These are phyloP conservation scores for Desmodus rotundus DNA, from an alignment of 2,113 vertebrate genomes.

Conservation along the genomic window DNA sequence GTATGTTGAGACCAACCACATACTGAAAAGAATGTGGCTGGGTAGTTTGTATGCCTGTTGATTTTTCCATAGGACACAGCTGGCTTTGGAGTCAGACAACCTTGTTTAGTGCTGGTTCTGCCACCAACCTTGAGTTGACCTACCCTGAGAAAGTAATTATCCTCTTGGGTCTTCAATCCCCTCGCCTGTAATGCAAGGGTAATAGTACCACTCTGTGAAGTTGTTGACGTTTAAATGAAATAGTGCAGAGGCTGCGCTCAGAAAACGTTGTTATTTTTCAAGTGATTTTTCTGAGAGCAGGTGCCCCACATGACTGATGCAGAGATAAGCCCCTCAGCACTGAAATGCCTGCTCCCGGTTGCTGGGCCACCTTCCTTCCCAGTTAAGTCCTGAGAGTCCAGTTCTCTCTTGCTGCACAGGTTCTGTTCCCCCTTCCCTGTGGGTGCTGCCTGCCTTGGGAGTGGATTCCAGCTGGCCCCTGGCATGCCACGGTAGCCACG, in stretches of 20 bases:
- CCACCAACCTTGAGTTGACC: background rate
- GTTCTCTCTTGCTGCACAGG: too few relatives aligned
- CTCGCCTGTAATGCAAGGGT: fast-evolving
- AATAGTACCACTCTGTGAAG: fast-evolving
- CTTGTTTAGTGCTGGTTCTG: background rate
- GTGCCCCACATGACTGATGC: fast-evolving
- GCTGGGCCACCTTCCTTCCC: background rate
- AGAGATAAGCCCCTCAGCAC: background rate
- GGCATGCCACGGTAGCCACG: too few relatives aligned
- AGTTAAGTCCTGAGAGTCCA: background rate
- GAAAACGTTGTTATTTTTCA: background rate
- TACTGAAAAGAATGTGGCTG: background rate
- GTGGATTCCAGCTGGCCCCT: fast-evolving
- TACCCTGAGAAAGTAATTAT: background rate
- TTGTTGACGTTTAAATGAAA: background rate
- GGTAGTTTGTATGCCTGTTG: background rate
- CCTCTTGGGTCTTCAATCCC: background rate
- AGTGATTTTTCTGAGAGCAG: background rate
- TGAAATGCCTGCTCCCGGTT: fast-evolving
- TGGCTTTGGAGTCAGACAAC: background rate
- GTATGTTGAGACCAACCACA: background rate
- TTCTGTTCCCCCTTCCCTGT: background rate
- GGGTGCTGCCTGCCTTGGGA: background rate
- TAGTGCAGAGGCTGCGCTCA: fast-evolving
- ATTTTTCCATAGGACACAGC: background rate